Conservation (phyloP, 1,140 invertebrate species). For the Drosophila pruinosa region DNA sequence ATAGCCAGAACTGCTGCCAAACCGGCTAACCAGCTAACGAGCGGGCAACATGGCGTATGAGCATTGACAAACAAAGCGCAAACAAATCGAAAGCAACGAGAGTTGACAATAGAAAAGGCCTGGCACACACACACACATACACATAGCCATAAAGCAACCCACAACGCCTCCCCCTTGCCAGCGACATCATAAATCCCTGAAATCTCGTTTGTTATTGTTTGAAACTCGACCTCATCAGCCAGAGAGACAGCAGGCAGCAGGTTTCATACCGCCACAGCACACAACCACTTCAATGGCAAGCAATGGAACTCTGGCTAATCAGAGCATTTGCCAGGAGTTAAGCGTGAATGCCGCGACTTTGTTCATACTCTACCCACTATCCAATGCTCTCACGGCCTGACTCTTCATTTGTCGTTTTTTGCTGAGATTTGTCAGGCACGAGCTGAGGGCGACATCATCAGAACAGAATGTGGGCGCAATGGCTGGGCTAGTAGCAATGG, state of each 20-base stretch:
- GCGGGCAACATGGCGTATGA: conserved; percentile 74
- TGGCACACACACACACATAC: conserved; percentile 8
- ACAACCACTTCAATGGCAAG: conserved; percentile 49
- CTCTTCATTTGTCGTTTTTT: conserved; percentile 37
- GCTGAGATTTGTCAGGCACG: conserved; percentile 31
- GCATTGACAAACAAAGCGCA: conserved; percentile 63
- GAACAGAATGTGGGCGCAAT: conserved; percentile 10
- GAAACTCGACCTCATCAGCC: conserved; percentile 72
- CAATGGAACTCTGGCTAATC: conserved; percentile 59
- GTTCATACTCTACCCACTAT: background rate
- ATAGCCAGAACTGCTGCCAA: conserved; percentile 23
- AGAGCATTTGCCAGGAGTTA: conserved; percentile 61
- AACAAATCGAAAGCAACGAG: conserved; percentile 66
- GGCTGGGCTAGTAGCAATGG: conserved; percentile 19
- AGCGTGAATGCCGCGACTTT: conserved; percentile 58
- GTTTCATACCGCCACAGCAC: conserved; percentile 8
- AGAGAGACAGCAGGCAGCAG: background rate
- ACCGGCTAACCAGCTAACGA: conserved; percentile 67
- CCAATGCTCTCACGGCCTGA: background rate
- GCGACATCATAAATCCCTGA: conserved; percentile 76
- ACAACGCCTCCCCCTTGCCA: background rate
- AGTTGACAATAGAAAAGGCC: conserved; percentile 59
- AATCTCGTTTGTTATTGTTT: conserved; percentile 76
- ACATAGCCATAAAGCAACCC: background rate
- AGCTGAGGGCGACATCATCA: background rate